These are phyloP conservation scores for Atrina japonica DNA, from an alignment of 2,888 invertebrate genomes.

Conservation along the genomic window DNA sequence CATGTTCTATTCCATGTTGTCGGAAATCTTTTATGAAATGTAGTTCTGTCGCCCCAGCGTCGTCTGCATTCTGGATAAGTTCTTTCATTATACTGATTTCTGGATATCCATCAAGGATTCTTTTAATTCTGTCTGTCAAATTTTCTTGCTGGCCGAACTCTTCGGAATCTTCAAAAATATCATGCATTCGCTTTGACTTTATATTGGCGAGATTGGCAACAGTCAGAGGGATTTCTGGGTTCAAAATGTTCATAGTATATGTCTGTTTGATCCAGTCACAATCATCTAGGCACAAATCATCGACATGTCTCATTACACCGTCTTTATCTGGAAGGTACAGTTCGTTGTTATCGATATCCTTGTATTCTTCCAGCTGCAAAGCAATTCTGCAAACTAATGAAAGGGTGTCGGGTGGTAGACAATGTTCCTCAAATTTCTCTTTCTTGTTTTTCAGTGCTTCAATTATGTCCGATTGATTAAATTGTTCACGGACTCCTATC, in stretches of 20 bases:
- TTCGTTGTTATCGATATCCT: slow-evolving; percentile 33
- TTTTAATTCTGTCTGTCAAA: slow-evolving; percentile 64
- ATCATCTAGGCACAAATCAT: slow-evolving; percentile 28
- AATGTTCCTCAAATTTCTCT: neutral
- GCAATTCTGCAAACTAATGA: slow-evolving; percentile 26
- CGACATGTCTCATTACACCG: neutral
- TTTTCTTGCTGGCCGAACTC: slow-evolving; percentile 72
- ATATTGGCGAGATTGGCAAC: slow-evolving; percentile 13
- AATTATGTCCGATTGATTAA: slow-evolving; percentile 46
- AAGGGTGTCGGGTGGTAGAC: neutral
- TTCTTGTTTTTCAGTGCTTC: neutral
- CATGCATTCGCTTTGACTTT: slow-evolving; percentile 21
- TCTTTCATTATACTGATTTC: slow-evolving; percentile 73
- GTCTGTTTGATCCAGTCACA: neutral
- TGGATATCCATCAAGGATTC: slow-evolving; percentile 71
- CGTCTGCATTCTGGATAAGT: too few species aligned
- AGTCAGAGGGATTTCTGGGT: slow-evolving; percentile 5
- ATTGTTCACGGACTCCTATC: slow-evolving; percentile 57
- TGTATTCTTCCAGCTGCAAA: slow-evolving; percentile 45
- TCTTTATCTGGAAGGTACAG: slow-evolving; percentile 28
- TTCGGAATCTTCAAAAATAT: slow-evolving; percentile 3
- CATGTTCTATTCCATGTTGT: slow-evolving; percentile 51
- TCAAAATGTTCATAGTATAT: slow-evolving; percentile 24
- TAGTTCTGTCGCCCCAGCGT: slow-evolving; percentile 69
- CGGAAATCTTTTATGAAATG: slow-evolving; percentile 68